Evolutionary conservation across 2,797 vertebrate species (phyloP).

Genomic region (Picus viridis): DNA sequence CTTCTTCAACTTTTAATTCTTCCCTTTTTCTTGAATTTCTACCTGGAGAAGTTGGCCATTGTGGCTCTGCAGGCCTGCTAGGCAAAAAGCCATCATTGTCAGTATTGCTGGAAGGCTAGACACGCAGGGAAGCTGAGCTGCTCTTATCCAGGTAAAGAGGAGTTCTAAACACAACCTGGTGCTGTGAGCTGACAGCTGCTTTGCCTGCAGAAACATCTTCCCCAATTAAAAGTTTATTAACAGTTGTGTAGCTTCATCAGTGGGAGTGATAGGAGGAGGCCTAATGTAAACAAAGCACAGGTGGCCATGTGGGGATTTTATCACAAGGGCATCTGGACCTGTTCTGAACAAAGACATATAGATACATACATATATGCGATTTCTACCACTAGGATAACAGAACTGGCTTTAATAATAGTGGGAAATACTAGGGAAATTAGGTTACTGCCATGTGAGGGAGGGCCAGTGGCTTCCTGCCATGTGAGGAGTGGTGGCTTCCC

Average conservation of each 20-base stretch:
- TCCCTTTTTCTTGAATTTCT: not conserved
- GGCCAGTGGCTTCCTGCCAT: not conserved
- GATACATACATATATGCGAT: not conserved
- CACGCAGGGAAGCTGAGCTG: not conserved
- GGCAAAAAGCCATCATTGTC: not conserved
- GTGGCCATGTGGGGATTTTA: not conserved
- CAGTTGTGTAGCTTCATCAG: not conserved
- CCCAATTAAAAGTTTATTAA: constrained; percentile 18
- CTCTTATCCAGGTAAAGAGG: not conserved
- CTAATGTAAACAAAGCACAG: constrained; percentile 32
- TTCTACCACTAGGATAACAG: not conserved
- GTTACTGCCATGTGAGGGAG: not conserved
- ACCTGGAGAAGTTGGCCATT: rapidly evolving
- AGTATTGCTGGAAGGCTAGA: not conserved
- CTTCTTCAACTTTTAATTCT: constrained; percentile 7
- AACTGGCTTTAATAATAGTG: not conserved
- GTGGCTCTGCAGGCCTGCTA: not conserved
- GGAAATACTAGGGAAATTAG: not conserved
- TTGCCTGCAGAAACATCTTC: not conserved
- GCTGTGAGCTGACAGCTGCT: not conserved
- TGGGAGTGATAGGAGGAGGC: constrained; percentile 10
- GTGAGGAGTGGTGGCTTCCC: not conserved
- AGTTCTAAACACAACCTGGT: not conserved
- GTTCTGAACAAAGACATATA: not conserved
- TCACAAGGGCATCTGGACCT: not conserved